A percentile compares a stretch with the other conserved stretches of the same genome.
Evolutionary conservation across 1,140 invertebrate genomes (phyloP).

Genomic region (Globodera ellingtonae): DNA sequence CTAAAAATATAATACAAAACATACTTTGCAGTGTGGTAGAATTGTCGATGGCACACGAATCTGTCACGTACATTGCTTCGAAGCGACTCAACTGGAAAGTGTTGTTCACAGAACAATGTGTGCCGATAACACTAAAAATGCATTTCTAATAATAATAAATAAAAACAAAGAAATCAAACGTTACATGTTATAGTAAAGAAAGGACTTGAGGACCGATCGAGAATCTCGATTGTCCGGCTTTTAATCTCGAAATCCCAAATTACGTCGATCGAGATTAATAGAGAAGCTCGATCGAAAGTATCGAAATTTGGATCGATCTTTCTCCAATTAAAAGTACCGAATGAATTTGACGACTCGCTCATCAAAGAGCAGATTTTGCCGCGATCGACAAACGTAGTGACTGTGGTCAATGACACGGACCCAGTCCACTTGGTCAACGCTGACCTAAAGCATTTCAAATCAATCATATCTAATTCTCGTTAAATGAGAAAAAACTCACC

Average conservation of each 20-base stretch:
- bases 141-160: conserved; percentile 9
- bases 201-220: too few species aligned
- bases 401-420: conserved; percentile 86
- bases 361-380: conserved; percentile 91
- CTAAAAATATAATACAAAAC: background rate
- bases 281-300: too few species aligned
- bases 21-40: conserved; percentile 44
- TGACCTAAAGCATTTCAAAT: conserved; percentile 73
- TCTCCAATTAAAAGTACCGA: conserved; percentile 1
- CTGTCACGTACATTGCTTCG: conserved; percentile 79
- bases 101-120: conserved; percentile 21
- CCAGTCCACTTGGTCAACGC: conserved; percentile 77
- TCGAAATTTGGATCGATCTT: too few species aligned
- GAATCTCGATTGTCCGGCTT: too few species aligned
- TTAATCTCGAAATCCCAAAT: too few species aligned
- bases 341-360: conserved; percentile 76
- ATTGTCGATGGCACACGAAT: conserved; percentile 44
- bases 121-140: conserved; percentile 45
- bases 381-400: conserved; percentile 86
- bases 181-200: too few species aligned
- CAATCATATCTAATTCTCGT: conserved; percentile 5
- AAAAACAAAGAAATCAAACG: background rate
- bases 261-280: too few species aligned
- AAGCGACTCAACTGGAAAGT: conserved; percentile 86
- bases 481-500: conserved; percentile 76